A percentile compares a stretch with the other conserved stretches of the same genome.
Evolutionary conservation across 1,140 invertebrate genomes (phyloP).

Genomic region (Drosophila athabasca): DNA sequence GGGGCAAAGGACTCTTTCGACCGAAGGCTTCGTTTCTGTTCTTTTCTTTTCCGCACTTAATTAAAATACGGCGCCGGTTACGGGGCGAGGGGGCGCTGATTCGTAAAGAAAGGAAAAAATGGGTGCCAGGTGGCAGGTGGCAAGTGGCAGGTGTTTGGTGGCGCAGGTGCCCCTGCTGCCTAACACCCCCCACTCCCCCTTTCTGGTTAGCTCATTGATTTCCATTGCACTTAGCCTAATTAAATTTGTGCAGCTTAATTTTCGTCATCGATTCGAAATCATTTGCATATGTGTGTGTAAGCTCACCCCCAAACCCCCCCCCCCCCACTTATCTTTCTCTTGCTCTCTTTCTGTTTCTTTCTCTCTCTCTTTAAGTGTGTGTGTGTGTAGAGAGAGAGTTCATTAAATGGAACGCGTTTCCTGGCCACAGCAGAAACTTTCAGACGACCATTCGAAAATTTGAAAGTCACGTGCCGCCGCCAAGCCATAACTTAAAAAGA

Average conservation of each 20-base stretch:
- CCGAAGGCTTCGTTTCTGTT: slow-evolving; percentile 3
- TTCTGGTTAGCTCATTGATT: slow-evolving; percentile 48
- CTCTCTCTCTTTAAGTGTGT: slow-evolving; percentile 3
- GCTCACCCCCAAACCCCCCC: too few species aligned
- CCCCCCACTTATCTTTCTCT: slow-evolving; percentile 6
- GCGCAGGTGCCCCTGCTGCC: neutral
- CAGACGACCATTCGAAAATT: slow-evolving; percentile 48
- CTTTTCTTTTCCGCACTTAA: slow-evolving; percentile 1
- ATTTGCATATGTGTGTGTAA: slow-evolving; percentile 3
- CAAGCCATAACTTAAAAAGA: neutral
- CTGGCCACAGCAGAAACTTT: slow-evolving; percentile 17
- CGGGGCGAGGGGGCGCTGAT: too few species aligned
- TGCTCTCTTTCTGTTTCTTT: neutral
- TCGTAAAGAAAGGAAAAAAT: too few species aligned
- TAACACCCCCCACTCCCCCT: neutral
- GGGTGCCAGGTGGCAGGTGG: too few species aligned
- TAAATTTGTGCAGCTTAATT: slow-evolving; percentile 59
- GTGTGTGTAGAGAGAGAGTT: slow-evolving; percentile 34
- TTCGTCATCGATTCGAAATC: slow-evolving; percentile 42
- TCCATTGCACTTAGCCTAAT: slow-evolving; percentile 70
- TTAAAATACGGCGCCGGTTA: neutral
- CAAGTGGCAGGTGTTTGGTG: neutral
- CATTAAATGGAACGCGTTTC: slow-evolving; percentile 37
- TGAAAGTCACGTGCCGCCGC: slow-evolving; percentile 66
- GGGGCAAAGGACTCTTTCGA: too few species aligned